Base-by-base conservation (phyloP, 2,113 vertebrate species). In the Cyprinus carpio region DNA sequence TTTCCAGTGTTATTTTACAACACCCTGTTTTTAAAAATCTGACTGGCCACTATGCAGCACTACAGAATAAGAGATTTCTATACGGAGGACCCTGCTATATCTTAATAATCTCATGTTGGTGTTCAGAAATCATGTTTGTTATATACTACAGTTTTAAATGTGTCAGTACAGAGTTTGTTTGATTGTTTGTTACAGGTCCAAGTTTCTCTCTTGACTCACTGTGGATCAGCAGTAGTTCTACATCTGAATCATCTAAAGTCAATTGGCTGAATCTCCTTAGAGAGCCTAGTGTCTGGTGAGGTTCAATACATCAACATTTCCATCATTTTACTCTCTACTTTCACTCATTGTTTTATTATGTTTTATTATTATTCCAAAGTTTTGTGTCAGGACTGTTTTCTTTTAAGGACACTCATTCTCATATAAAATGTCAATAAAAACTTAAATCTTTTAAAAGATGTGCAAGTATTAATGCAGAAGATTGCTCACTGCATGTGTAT, bases 251-350 rank as follows among this genome's bases (percentile, higher is more conserved):
- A 23, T 91, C 87, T 82, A 93, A 89, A 83, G 90, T 91, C 1
- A 93, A 60, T 74, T 96, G 95, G 96, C 93, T 92, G 85, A 91
- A 88, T 86, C 91, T 97, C 27, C 94, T 96, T 1, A 92, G 87
- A 90, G 95, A 96, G 87, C 88, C 95, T 0, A 90, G 96, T 0
- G 93, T 99, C 82, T 97, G 97, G 97, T 99, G 93, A 83, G 90
- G 77, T 31, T 80, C 40, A 34, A 3, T 56, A 0, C 49, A 10
- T 15, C 7, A 31, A 81, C n/a, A 56, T 1, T 6, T 4, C 29
- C 27, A 2, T 46, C 23, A 13, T 12, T 46, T 13, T 16, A 84
- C 49, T 0, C 4, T 81, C 20, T 25, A 11, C 31, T 23, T 65
- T 40, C 31, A 60, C 10, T n/a, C 8, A 29, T 56, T 15, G 11